Evolutionary conservation across 2,113 vertebrate species (phyloP).

Genomic region (Pygoscelis adeliae): DNA sequence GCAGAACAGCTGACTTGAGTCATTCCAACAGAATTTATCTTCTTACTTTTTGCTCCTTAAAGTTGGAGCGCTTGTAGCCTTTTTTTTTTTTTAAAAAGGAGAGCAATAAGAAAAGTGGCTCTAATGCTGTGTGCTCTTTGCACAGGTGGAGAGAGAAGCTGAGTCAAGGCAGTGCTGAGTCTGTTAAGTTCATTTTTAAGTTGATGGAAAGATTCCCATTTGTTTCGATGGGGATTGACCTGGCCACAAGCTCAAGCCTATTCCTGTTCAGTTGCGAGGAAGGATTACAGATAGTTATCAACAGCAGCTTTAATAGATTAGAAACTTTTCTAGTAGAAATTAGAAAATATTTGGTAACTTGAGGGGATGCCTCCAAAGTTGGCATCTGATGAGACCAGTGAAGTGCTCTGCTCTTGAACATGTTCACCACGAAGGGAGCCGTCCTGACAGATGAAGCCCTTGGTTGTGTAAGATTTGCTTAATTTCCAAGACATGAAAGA

Average conservation of each 20-base stretch:
- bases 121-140: background rate
- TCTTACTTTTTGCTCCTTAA: background rate
- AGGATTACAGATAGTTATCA: background rate
- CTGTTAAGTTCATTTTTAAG: background rate
- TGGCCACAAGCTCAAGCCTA: background rate
- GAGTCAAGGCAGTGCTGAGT: background rate
- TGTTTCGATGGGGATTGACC: background rate
- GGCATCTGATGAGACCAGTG: background rate
- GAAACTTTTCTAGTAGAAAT: background rate
- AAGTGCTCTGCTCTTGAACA: background rate
- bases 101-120: background rate
- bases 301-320: background rate
- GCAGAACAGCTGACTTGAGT: background rate
- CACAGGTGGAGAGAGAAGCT: background rate
- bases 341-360: background rate
- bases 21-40: background rate
- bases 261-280: background rate
- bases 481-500: background rate
- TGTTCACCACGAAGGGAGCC: accelerated
- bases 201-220: background rate
- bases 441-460: background rate
- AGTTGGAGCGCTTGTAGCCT: background rate
- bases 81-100: background rate
- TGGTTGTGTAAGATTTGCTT: background rate
- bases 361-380: background rate